These are phyloP conservation scores for Protobothrops mucrosquamatus DNA, from an alignment of 2,113 vertebrate genomes.

Conservation along the genomic window DNA sequence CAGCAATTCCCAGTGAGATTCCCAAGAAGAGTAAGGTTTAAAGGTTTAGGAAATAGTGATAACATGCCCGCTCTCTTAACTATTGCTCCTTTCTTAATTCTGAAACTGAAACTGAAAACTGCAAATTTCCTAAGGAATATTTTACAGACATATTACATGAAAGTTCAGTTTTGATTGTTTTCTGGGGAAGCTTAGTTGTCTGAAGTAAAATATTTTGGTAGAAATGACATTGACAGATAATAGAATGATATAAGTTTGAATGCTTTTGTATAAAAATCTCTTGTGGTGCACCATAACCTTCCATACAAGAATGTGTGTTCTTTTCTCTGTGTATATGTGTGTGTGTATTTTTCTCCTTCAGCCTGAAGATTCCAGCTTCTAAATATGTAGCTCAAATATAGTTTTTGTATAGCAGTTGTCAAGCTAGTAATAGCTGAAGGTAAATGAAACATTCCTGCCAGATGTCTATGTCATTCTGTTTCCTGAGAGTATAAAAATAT, in stretches of 20 bases:
- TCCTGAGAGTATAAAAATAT: background rate
- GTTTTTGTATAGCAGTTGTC: background rate
- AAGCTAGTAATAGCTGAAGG: conserved; percentile 2
- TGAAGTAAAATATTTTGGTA: background rate
- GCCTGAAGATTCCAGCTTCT: background rate
- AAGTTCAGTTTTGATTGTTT: background rate
- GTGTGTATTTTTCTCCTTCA: background rate
- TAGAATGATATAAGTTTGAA: background rate
- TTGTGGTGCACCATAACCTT: background rate
- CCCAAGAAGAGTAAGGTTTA: background rate
- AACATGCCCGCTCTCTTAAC: background rate
- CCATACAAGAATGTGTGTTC: background rate
- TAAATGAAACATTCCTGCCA: background rate
- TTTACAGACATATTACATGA: background rate
- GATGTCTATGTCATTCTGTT: background rate
- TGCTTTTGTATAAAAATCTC: background rate
- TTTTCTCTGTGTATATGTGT: background rate
- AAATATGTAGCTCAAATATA: background rate
- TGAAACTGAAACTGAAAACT: background rate
- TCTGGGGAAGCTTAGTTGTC: background rate
- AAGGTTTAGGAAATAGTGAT: too few relatives aligned
- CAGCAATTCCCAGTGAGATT: background rate
- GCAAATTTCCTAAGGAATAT: background rate
- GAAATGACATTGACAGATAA: background rate
- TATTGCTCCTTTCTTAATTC: background rate